A percentile compares a stretch with the other conserved stretches of the same genome.
Conservation (phyloP, 2,888 invertebrate genomes). For the Hirtodrosophila trivittata region DNA sequence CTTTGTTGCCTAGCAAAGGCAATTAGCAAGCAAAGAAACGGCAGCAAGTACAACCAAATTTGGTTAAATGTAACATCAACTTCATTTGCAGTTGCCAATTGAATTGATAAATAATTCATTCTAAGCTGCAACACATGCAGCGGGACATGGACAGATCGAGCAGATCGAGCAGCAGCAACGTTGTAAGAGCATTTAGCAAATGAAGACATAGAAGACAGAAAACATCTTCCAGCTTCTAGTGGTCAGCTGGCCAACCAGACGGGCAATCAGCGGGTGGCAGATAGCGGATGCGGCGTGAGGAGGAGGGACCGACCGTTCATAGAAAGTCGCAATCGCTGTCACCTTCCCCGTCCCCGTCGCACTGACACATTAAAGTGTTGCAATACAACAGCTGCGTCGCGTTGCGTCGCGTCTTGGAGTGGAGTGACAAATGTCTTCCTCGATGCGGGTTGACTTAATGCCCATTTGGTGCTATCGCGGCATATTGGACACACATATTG, state of each 20-base stretch:
- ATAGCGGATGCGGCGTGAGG: constrained; percentile 9
- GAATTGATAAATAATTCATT: constrained; percentile 77
- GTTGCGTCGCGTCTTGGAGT: constrained; percentile 26
- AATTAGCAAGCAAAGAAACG: constrained; percentile 61
- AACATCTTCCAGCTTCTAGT: constrained; percentile 37
- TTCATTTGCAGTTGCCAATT: constrained; percentile 71
- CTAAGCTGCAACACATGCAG: constrained; percentile 27
- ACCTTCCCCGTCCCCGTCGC: too few species aligned
- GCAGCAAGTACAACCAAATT: constrained; percentile 61
- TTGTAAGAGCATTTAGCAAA: constrained; percentile 64
- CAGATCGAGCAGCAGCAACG: constrained; percentile 28
- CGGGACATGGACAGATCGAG: constrained; percentile 1
- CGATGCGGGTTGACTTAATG: constrained; percentile 75
- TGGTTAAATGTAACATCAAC: constrained; percentile 81
- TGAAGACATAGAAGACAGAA: constrained; percentile 70
- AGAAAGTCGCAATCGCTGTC: constrained; percentile 68
- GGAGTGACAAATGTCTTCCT: constrained; percentile 76
- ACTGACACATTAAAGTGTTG: constrained; percentile 72
- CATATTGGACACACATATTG: constrained; percentile 72
- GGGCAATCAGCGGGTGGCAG: constrained; percentile 18
- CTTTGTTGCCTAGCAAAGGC: constrained; percentile 46
- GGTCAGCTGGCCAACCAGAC: constrained; percentile 29
- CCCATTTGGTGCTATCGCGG: constrained; percentile 55
- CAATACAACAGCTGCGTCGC: constrained; percentile 48
- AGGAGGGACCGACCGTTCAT: constrained; percentile 56